Conservation (phyloP, 92 coral and sea anemone genomes). For the Palythoa grandiflora region DNA sequence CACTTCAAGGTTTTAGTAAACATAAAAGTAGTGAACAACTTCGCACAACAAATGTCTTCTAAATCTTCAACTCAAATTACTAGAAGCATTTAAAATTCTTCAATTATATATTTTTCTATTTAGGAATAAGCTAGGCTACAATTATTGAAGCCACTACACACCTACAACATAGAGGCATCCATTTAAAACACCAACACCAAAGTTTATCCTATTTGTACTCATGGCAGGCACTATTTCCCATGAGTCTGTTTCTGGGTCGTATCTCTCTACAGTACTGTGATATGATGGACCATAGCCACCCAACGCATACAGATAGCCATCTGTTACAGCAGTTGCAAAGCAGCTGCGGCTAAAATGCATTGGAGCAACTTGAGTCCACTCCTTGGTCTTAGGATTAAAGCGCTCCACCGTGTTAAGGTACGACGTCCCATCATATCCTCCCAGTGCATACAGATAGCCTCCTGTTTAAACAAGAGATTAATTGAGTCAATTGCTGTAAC, state of each 20-base stretch:
- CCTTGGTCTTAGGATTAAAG: constrained; percentile 75
- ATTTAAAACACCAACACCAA: constrained; percentile 88
- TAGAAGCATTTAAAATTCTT: too few species aligned
- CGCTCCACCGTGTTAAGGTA: constrained; percentile 91
- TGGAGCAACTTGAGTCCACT: constrained; percentile 85
- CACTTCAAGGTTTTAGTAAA: too few species aligned
- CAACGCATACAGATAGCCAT: constrained; percentile 91
- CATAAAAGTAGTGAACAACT: too few species aligned
- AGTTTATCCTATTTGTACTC: constrained; percentile 90
- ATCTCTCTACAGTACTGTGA: constrained; percentile 88
- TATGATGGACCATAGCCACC: constrained; percentile 96
- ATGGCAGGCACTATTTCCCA: constrained; percentile 98
- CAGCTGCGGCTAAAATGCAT: constrained; percentile 96
- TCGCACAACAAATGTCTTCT: too few species aligned
- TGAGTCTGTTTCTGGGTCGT: constrained; percentile 73
- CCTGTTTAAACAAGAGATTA: constrained; percentile 37
- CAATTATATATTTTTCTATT: too few species aligned
- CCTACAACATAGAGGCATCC: constrained; percentile 92
- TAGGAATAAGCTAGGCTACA: too few species aligned
- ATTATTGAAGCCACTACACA: constrained; percentile 35
- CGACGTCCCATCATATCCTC: constrained; percentile 90
- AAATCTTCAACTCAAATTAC: too few species aligned
- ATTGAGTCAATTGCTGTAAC: neutral
- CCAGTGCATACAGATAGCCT: constrained; percentile 79
- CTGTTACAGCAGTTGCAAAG: constrained; percentile 87